Conservation (phyloP, 2,797 vertebrate genomes). For the Astyanax mexicanus region DNA sequence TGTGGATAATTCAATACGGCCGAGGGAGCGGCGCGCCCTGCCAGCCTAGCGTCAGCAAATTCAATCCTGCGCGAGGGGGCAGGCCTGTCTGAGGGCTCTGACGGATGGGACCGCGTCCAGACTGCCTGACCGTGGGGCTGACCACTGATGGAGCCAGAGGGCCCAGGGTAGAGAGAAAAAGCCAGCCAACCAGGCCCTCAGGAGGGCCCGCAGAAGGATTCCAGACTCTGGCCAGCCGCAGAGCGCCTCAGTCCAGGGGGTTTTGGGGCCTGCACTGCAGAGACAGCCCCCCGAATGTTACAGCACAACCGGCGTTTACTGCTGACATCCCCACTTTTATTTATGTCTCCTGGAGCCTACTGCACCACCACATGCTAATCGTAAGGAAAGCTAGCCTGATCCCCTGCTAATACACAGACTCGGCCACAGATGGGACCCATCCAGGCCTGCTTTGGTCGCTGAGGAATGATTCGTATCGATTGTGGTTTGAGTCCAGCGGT, state of each 20-base stretch:
- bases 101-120: slow-evolving; percentile 53
- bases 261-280: slow-evolving; percentile 4
- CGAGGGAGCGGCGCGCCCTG: slow-evolving; percentile 45
- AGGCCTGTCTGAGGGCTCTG: slow-evolving; percentile 54
- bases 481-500: slow-evolving; percentile 57
- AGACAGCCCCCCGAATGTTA: slow-evolving; percentile 17
- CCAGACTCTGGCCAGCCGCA: slow-evolving; percentile 24
- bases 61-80: slow-evolving; percentile 57
- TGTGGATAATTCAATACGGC: slow-evolving; percentile 67
- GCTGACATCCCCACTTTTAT: slow-evolving; percentile 41
- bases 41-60: slow-evolving; percentile 64
- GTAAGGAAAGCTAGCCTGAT: slow-evolving; percentile 29
- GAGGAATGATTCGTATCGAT: slow-evolving; percentile 53
- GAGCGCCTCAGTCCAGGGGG: slow-evolving; percentile 29
- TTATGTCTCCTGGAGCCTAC: slow-evolving; percentile 36
- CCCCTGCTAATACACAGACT: slow-evolving; percentile 43
- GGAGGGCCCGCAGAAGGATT: slow-evolving; percentile 29
- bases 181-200: slow-evolving; percentile 17
- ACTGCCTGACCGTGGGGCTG: slow-evolving; percentile 30
- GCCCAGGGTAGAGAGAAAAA: background rate
- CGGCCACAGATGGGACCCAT: slow-evolving; percentile 46
- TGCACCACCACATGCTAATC: slow-evolving; percentile 43
- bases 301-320: slow-evolving; percentile 30
- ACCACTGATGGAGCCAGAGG: slow-evolving; percentile 15
- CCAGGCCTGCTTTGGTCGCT: slow-evolving; percentile 6